Conservation (phyloP, 2,113 vertebrate genomes). For the Xerus inauris region DNA sequence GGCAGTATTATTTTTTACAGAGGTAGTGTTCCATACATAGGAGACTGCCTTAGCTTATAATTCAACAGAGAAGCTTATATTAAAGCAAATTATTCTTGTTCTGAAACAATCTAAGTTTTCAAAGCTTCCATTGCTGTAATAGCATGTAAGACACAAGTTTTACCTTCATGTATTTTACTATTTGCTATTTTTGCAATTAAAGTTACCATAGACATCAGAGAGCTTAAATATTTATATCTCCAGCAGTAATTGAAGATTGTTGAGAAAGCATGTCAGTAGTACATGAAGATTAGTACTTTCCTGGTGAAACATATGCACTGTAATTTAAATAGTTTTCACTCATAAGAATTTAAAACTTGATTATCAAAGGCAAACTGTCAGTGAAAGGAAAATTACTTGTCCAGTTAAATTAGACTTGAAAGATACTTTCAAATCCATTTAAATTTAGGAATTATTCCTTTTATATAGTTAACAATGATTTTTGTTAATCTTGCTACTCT, state of each 20-base stretch:
- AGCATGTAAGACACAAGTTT: not conserved
- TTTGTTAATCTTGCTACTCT: not conserved
- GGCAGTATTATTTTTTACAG: conserved; percentile 72
- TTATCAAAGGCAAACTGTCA: conserved; percentile 15
- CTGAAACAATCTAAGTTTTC: conserved; percentile 55
- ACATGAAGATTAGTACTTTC: not conserved
- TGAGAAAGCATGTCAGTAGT: not conserved
- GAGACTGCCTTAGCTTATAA: conserved; percentile 70
- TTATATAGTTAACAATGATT: not conserved
- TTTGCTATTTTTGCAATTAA: conserved; percentile 4
- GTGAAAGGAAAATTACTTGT: conserved; percentile 20
- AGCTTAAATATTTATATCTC: not conserved
- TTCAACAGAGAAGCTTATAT: conserved; percentile 55
- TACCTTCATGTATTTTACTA: conserved; percentile 11
- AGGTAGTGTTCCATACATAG: conserved; percentile 71
- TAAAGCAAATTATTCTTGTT: conserved; percentile 70
- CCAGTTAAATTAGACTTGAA: conserved; percentile 16
- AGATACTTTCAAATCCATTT: conserved; percentile 58
- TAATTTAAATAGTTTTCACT: not conserved
- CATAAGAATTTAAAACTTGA: not conserved
- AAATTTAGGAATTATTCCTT: not conserved
- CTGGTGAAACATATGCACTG: not conserved
- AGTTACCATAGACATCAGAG: not conserved
- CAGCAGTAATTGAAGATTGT: not conserved
- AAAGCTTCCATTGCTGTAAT: conserved; percentile 9